phyloP scores from a whole-genome alignment of 2,113 vertebrate genomes.

The Cavia porcellus region DNA sequence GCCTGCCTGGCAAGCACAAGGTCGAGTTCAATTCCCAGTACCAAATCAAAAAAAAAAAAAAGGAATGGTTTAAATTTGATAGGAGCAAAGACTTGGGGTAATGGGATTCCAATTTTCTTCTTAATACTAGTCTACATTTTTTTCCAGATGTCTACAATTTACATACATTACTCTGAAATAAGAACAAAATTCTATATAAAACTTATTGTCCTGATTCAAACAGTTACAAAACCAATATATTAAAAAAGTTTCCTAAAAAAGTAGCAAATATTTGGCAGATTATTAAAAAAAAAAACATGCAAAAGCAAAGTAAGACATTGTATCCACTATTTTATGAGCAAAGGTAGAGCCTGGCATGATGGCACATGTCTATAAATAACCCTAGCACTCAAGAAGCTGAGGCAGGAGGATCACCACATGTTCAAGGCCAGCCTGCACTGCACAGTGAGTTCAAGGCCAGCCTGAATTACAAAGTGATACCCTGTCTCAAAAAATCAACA shows the following conservation, averaged over 20 bases:
- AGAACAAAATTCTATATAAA: slow-evolving; percentile 23
- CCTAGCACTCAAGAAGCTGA: background rate
- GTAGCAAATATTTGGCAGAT: slow-evolving; percentile 21
- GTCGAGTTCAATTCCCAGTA: no score
- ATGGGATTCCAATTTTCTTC: slow-evolving; percentile 9
- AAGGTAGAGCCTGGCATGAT: background rate
- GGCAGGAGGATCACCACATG: background rate
- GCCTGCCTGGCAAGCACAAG: background rate
- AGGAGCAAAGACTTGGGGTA: background rate
- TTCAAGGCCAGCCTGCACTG: background rate
- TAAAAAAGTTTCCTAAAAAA: slow-evolving; percentile 41
- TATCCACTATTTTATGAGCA: slow-evolving; percentile 3
- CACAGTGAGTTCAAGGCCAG: background rate
- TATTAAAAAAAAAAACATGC: background rate
- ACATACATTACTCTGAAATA: slow-evolving; percentile 1
- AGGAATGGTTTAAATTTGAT: background rate
- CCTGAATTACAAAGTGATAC: background rate
- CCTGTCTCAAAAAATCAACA: background rate
- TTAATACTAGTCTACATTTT: background rate
- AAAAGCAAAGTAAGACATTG: slow-evolving; percentile 43
- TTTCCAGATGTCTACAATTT: slow-evolving; percentile 30
- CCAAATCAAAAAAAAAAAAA: background rate
- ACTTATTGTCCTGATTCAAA: slow-evolving; percentile 51
- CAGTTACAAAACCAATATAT: slow-evolving; percentile 1
- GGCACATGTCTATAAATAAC: background rate